Percentiles rank a stretch among this genome's conserved stretches.
These are phyloP conservation scores for Cebidichthys violaceus DNA, from an alignment of 2,113 vertebrate species.

Conservation along the genomic window DNA sequence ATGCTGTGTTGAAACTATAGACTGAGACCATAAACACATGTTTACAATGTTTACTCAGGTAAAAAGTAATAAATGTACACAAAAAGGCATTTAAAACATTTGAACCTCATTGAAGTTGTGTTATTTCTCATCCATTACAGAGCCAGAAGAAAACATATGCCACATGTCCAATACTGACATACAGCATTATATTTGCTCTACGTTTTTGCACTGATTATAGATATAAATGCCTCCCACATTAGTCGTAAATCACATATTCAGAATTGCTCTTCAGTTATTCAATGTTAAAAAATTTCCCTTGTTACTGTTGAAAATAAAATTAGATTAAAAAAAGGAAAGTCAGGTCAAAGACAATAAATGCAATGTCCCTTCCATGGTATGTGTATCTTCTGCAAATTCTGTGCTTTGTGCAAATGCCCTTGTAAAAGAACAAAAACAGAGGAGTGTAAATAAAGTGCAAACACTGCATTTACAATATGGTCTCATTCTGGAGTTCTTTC, in stretches of 20 bases:
- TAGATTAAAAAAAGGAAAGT: not conserved
- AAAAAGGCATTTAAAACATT: not conserved
- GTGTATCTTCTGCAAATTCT: not conserved
- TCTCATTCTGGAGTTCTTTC: not conserved
- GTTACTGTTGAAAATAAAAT: not conserved
- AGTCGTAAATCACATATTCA: not conserved
- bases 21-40: too few species aligned
- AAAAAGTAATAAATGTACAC: not conserved
- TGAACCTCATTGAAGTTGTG: not conserved
- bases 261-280: slow-evolving; percentile 3
- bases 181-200: not conserved
- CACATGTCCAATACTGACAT: not conserved
- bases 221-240: not conserved
- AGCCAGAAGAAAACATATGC: not conserved
- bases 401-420: not conserved
- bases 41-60: not conserved
- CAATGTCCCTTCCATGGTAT: not conserved
- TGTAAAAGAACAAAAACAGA: not conserved
- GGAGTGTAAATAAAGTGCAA: not conserved
- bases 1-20: too few species aligned
- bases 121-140: not conserved
- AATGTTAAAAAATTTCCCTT: not conserved
- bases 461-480: not conserved
- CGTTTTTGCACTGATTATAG: not conserved
- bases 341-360: not conserved